phyloP scores from a whole-genome alignment of 30 jellyfish, hydroid and myxozoan genomes.

The Cassiopea andromeda region DNA sequence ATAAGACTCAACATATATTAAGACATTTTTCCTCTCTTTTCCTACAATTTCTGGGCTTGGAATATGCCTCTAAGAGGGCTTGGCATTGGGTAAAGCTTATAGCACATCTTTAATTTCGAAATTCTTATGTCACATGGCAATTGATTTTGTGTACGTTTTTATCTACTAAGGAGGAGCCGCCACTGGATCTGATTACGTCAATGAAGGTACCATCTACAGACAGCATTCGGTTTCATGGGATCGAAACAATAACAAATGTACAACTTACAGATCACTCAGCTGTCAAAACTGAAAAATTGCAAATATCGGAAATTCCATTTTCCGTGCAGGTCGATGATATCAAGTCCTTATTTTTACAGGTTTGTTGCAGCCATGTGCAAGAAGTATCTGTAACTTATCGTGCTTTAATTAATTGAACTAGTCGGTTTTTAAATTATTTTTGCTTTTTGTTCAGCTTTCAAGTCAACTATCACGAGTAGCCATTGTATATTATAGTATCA shows the following conservation, averaged over 20 bases:
- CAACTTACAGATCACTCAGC: constrained; percentile 4
- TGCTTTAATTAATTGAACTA: too few species aligned
- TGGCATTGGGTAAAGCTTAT: not conserved
- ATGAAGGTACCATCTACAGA: constrained; percentile 88
- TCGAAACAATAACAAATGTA: constrained; percentile 58
- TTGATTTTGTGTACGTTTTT: not conserved
- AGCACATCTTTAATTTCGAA: not conserved
- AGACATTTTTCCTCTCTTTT: too few species aligned
- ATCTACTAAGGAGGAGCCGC: constrained; percentile 78
- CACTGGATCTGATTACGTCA: constrained; percentile 68
- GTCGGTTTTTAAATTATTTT: too few species aligned
- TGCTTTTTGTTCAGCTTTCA: too few species aligned
- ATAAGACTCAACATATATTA: too few species aligned
- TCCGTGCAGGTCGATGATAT: constrained; percentile 85
- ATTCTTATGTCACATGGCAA: not conserved
- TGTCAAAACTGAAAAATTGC: constrained; percentile 55
- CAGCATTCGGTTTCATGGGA: constrained; percentile 79
- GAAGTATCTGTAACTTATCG: too few species aligned
- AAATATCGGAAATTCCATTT: constrained; percentile 77
- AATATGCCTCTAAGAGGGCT: too few species aligned
- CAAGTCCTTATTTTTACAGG: constrained; percentile 86
- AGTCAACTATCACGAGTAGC: too few species aligned
- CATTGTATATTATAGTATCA: not conserved
- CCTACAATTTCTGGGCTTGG: too few species aligned
- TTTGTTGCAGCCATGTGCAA: not conserved